Conservation (phyloP, 2,113 vertebrate genomes). For the Syngnathus typhle region DNA sequence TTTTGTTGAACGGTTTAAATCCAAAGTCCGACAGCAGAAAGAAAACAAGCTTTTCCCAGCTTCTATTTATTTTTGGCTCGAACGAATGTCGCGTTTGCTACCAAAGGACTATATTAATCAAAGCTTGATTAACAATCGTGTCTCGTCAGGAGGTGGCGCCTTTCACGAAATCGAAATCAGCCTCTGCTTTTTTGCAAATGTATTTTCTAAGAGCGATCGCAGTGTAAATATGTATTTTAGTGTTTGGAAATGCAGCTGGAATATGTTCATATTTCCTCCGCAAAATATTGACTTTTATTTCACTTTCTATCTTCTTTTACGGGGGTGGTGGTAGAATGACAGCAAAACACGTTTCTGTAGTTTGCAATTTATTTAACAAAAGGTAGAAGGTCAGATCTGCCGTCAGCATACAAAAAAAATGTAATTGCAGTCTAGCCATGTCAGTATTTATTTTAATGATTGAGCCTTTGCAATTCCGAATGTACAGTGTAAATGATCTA, state of each 20-base stretch:
- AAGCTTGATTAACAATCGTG: constrained; percentile 7
- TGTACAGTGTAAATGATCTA: constrained; percentile 81
- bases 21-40: not conserved
- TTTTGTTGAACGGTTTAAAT: not conserved
- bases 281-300: constrained; percentile 66
- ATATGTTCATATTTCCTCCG: constrained; percentile 68
- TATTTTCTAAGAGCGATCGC: constrained; percentile 45
- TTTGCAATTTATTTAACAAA: constrained; percentile 49
- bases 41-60: constrained; percentile 58
- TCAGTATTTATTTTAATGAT: constrained; percentile 98
- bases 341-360: constrained; percentile 49
- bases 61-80: constrained; percentile 77
- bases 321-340: constrained; percentile 10
- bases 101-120: constrained; percentile 79
- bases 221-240: constrained; percentile 65
- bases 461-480: constrained; percentile 92
- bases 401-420: constrained; percentile 11
- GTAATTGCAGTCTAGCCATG: constrained; percentile 80
- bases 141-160: constrained; percentile 41
- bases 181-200: constrained; percentile 42
- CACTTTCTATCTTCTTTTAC: constrained; percentile 59
- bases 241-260: constrained; percentile 55
- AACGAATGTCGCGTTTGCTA: constrained; percentile 74
- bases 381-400: constrained; percentile 31
- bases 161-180: constrained; percentile 2